A percentile compares a stretch with the other conserved stretches of the same genome.
Conservation (phyloP, 2,888 invertebrate genomes). For the Clusia tigrina region DNA sequence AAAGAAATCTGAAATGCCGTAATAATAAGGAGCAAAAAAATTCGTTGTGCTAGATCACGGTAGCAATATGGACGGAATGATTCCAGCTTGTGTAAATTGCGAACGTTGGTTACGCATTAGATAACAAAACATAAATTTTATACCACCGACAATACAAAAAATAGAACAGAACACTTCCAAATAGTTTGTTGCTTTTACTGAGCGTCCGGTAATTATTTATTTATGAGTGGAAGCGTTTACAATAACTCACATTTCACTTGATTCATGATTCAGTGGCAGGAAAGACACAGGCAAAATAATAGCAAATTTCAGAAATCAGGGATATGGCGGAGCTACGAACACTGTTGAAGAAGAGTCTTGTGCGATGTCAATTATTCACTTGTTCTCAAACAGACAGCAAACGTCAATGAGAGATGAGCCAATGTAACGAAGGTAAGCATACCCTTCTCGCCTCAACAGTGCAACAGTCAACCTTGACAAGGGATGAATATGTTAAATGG, state of each 20-base stretch:
- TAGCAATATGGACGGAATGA: too few relatives aligned
- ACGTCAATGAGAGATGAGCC: constrained; percentile 49
- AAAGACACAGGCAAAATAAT: neutral
- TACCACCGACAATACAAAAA: constrained; percentile 19
- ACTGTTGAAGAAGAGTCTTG: too few relatives aligned
- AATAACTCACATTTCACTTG: constrained; percentile 55
- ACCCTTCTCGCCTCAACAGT: too few relatives aligned
- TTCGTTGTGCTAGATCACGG: too few relatives aligned
- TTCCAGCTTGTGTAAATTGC: too few relatives aligned
- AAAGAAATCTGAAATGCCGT: too few relatives aligned
- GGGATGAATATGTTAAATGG: constrained; percentile 42
- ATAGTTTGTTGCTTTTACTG: too few relatives aligned
- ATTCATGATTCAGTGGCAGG: constrained; percentile 6
- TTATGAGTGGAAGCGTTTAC: constrained; percentile 62
- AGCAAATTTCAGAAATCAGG: constrained; percentile 10
- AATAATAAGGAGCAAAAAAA: too few relatives aligned
- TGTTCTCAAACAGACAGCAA: constrained; percentile 53
- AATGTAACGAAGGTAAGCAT: constrained; percentile 22
- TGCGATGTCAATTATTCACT: constrained; percentile 52
- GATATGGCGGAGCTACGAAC: constrained; percentile 32
- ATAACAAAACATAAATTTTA: constrained; percentile 41
- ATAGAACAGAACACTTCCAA: constrained; percentile 13
- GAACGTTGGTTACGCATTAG: too few relatives aligned
- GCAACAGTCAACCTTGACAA: constrained; percentile 44
- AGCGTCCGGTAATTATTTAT: constrained; percentile 63